Evolutionary conservation across 2,888 invertebrate species (phyloP), one percentile per base, ranked within the genome.

Genomic region (Euphydryas editha): DNA sequence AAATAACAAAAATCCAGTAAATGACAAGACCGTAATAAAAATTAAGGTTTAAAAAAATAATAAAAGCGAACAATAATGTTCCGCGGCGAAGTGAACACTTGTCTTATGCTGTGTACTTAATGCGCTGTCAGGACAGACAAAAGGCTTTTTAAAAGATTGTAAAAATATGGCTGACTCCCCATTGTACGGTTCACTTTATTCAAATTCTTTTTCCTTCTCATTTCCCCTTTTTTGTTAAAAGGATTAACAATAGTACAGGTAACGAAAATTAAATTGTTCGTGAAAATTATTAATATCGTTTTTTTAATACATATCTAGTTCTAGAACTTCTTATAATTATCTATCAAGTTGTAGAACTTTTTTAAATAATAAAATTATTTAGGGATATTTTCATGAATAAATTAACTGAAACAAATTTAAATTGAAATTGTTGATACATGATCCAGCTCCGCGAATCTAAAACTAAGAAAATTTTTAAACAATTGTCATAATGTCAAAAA

Each of bases 221-320:
- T 88, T 89, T 88, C 86, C 86, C 85, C 83, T 86, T 88, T 90
- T 88, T 86, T 86, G 81, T 82, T 84, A 85, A 85, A 88, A 90
- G 88, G 89, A 89, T 90, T 88, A 87, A 89, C 87, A 88, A 87
- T 87, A 82, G 85, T 80, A 83, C 86, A 87, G 87, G 87, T 88
- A 79, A 76, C 74, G 56, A 64, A 68, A 68, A 61, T 64, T 56
- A 56, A 62, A 56, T 59, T 64, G 68, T 69, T 69, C 62, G 65
- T 47, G 37, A 15, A 42, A 60, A 65, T 42, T 66, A 39, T 44
- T 54, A n/a, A n/a, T n/a, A n/a, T 15, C 17, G 20, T 60, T 37
- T 39, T 18, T 47, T 49, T 37, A 58, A 36, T 61, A 51, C 42
- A 51, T n/a, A 54, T 30, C 30, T 7, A 30, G 30, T 8, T 30